Base-by-base conservation (phyloP, 2,113 vertebrate species). In the Solea senegalensis region DNA sequence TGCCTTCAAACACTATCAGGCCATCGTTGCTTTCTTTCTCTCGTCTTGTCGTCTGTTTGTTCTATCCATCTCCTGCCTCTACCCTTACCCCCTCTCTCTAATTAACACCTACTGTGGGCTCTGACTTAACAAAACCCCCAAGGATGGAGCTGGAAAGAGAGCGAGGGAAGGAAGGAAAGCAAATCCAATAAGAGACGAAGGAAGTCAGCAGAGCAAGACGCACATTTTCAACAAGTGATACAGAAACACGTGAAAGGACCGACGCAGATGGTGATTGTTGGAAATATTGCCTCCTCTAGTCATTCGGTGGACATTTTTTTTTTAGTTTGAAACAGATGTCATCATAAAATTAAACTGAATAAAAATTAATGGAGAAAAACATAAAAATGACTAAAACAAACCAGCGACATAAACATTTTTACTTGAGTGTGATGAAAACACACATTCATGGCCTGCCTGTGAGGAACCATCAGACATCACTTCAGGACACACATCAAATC, bases 31-130 rank as follows among this genome's bases (percentile, higher is more conserved):
- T 45, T 66, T 80, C 27, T 43, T 63, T 71, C 63, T 59, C 64
- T 75, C 62, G 40, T 76, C 63, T 61, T 9, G 8, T 57, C 82
- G 54, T 56, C 66, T 80, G 71, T 86, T 84, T 85, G 62, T 81
- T 84, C 69, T 72, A 72, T 62, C 81, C 83, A 76, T 58, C 69
- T 78, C 65, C 56, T 39, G 46, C 74, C 77, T 86, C 80, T 86
- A 75, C 66, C 65, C 72, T 83, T 81, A 79, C 81, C 78, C 65
- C 74, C 52, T 12, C 76, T 76, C 79, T 75, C 85, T 87, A 90
- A 89, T 85, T 86, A 88, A 86, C 88, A 86, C 74, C 80, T 85
- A 51, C 69, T 71, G 67, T 72, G 67, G 69, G 79, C 81, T 85
- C 78, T 77, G 78, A 65, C 76, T 74, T 60, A 72, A 67, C 54